phyloP scores from a whole-genome alignment of 1,140 invertebrate species.

The Latrodectus geometricus region DNA sequence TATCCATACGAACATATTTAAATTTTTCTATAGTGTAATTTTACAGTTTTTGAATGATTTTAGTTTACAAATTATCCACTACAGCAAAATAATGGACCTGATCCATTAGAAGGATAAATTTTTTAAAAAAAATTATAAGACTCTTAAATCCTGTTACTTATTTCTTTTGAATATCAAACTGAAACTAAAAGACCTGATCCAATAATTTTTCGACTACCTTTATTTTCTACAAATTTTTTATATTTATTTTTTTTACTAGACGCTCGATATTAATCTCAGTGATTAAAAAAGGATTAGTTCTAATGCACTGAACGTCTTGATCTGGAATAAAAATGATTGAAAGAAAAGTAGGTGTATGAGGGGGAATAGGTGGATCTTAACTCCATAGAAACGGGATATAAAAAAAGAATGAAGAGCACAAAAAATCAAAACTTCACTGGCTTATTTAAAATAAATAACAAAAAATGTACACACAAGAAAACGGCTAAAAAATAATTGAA shows the following conservation, averaged over 20 bases:
- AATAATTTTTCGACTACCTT: too few relatives aligned
- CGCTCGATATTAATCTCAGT: neutral
- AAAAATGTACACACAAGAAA: neutral
- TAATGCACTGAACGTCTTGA: neutral
- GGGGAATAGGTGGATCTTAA: neutral
- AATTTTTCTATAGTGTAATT: too few relatives aligned
- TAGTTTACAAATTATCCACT: too few relatives aligned
- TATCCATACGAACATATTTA: too few relatives aligned
- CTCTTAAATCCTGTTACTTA: too few relatives aligned
- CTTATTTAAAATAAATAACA: neutral
- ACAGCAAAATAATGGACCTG: too few relatives aligned
- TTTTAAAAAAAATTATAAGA: too few relatives aligned
- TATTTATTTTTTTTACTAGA: neutral
- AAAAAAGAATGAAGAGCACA: neutral
- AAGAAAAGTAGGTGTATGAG: neutral
- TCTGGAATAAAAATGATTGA: neutral
- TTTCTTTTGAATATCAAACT: too few relatives aligned
- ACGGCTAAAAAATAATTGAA: neutral
- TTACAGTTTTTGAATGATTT: too few relatives aligned
- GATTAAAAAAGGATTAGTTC: neutral
- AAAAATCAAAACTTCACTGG: neutral
- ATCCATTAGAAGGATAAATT: too few relatives aligned
- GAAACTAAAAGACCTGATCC: too few relatives aligned
- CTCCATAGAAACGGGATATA: neutral
- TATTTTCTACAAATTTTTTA: too few relatives aligned